These are phyloP conservation scores for Chamaetylas fuelleborni DNA, from an alignment of 2,113 vertebrate genomes.

Conservation along the genomic window DNA sequence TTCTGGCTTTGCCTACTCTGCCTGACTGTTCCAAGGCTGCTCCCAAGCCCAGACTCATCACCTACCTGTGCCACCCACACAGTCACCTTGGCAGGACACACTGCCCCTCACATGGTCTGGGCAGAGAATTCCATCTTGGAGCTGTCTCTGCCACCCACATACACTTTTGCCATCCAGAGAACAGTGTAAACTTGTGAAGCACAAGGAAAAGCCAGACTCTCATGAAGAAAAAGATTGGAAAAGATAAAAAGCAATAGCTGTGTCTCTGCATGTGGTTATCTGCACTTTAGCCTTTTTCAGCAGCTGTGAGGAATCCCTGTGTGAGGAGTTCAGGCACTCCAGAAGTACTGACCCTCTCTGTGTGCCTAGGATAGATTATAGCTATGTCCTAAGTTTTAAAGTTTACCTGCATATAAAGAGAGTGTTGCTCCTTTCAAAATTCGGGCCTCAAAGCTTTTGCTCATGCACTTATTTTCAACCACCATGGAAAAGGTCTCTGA, in stretches of 20 bases:
- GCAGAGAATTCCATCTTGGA: not conserved
- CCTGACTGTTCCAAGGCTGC: not conserved
- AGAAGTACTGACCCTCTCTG: not conserved
- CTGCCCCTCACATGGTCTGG: not conserved
- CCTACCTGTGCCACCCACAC: not conserved
- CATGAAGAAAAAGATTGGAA: not conserved
- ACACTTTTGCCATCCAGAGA: not conserved
- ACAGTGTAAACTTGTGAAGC: not conserved
- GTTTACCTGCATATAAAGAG: not conserved
- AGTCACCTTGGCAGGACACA: rapidly evolving
- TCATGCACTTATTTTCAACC: not conserved
- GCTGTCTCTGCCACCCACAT: not conserved
- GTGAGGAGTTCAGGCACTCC: not conserved
- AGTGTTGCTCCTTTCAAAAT: not conserved
- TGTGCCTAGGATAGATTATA: not conserved
- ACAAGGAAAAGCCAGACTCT: not conserved
- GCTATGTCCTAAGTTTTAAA: not conserved
- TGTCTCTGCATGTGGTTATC: not conserved
- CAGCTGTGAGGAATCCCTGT: not conserved
- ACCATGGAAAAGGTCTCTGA: not conserved
- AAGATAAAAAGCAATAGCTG: not conserved
- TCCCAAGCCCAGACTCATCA: not conserved
- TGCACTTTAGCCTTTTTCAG: not conserved
- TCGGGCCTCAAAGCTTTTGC: not conserved
- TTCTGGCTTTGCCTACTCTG: not conserved